phyloP scores from a whole-genome alignment of 2,113 vertebrate genomes.

The Phodopus roborovskii region DNA sequence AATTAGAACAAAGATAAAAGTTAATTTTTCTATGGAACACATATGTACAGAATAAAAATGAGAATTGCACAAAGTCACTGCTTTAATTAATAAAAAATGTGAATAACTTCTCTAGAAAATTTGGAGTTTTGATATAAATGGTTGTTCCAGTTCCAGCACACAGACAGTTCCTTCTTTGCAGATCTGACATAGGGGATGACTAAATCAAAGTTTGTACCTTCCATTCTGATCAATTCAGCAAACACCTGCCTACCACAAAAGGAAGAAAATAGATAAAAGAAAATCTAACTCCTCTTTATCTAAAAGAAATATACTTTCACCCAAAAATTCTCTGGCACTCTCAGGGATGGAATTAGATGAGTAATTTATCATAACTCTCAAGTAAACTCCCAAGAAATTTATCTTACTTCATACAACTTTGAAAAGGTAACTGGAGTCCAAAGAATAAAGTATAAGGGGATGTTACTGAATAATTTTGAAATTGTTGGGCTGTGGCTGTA shows the following conservation, averaged over 20 bases:
- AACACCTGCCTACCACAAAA: conserved; percentile 59
- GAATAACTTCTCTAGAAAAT: conserved; percentile 81
- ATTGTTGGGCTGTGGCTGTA: background rate
- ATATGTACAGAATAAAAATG: conserved; percentile 62
- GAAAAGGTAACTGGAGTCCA: conserved; percentile 67
- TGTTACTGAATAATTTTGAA: conserved; percentile 58
- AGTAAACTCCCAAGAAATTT: conserved; percentile 78
- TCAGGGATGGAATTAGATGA: conserved; percentile 56
- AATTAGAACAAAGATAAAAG: conserved; percentile 81
- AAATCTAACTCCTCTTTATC: conserved; percentile 77
- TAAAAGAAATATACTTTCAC: conserved; percentile 81
- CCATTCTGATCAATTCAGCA: conserved; percentile 72
- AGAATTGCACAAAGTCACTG: background rate
- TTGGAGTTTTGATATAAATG: conserved; percentile 84
- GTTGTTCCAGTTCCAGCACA: conserved; percentile 83
- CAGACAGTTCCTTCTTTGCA: conserved; percentile 68
- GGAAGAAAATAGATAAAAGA: conserved; percentile 77
- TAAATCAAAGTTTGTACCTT: conserved; percentile 80
- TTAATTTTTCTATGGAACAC: conserved; percentile 77
- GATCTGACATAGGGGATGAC: conserved; percentile 79
- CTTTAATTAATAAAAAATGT: conserved; percentile 30
- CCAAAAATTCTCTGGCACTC: conserved; percentile 69
- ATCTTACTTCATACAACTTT: conserved; percentile 58
- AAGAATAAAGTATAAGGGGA: conserved; percentile 57
- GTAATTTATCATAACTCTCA: conserved; percentile 61